Conservation (phyloP, 2,888 invertebrate species). For the Nineta flava region DNA sequence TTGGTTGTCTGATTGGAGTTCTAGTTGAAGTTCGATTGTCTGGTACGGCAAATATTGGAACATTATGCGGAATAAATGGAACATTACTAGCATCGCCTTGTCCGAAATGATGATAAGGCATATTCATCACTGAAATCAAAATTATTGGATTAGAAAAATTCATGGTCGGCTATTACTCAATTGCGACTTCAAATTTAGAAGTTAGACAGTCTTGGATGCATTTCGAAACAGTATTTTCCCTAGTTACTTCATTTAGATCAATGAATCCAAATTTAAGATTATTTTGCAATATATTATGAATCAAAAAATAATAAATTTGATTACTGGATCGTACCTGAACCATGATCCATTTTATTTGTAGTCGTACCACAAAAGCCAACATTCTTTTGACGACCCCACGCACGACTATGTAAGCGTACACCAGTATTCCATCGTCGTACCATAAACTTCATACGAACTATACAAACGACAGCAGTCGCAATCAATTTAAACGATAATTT, state of each 20-base stretch:
- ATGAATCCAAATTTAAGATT: not conserved
- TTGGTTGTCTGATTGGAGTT: not conserved
- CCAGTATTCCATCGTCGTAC: constrained; percentile 45
- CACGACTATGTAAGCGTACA: constrained; percentile 34
- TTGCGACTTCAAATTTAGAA: too few species aligned
- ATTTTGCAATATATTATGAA: too few species aligned
- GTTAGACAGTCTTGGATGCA: too few species aligned
- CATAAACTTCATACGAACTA: constrained; percentile 48
- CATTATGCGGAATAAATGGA: not conserved
- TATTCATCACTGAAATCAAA: not conserved
- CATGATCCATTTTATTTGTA: too few species aligned
- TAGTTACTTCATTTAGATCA: not conserved
- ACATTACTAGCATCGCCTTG: not conserved
- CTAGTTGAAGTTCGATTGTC: not conserved
- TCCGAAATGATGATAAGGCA: not conserved
- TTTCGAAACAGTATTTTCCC: too few species aligned
- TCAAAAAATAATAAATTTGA: too few species aligned
- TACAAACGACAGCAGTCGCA: constrained; percentile 37
- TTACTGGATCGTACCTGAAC: too few species aligned
- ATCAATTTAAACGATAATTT: constrained; percentile 31
- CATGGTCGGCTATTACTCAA: too few species aligned
- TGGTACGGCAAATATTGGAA: not conserved
- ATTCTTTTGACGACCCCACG: constrained; percentile 1
- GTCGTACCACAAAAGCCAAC: too few species aligned
- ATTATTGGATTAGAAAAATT: not conserved